Evolutionary conservation across 2,797 vertebrate species (phyloP), one percentile per base, ranked within the genome.

Genomic region (Picus viridis): DNA sequence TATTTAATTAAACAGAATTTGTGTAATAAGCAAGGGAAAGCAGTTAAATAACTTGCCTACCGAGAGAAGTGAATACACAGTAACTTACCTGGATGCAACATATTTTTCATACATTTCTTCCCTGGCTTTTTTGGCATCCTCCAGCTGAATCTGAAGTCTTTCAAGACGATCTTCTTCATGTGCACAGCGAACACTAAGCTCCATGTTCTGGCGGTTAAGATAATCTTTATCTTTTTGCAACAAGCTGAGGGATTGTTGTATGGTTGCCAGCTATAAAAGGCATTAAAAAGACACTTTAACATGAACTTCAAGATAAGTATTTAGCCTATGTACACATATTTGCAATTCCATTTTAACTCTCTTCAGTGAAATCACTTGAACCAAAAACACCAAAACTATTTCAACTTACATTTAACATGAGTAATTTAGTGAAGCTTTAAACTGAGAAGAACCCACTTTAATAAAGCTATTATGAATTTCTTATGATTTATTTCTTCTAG

Each of bases 171-270:
- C 99, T 89, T 99, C 98, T 90, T 98, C 98, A 30, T 99, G 99
- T 18, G 99, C 98, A 97, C 98, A 98, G 85, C 99, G 99, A 67
- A 99, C 98, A 68, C 96, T 99, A 27, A 99, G 98, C 97, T 99
- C 99, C 98, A 98, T 98, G 97, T 99, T 99, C 96, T 99, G 99
- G 57, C 98, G 98, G 96, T 98, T 98, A 43, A 99, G 98, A 89
- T 99, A 99, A 23, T 99, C 99, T 95, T 99, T 99, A 96, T 99
- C 99, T 94, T 99, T 99, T 97, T 99, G 98, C 61, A 99, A 97
- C 56, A 99, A 97, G 65, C 97, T 98, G 70, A 98, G 98, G 14
- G 99, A 98, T 94, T 99, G 99, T 77, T 98, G 98, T 95, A 98
- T 95, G 24, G 98, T 97, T 85, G 97, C 96, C 95, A 98, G 97